Evolutionary conservation across 2,797 vertebrate species (phyloP), one percentile per base, ranked within the genome.

Genomic region (Schizothorax lantsangensis): DNA sequence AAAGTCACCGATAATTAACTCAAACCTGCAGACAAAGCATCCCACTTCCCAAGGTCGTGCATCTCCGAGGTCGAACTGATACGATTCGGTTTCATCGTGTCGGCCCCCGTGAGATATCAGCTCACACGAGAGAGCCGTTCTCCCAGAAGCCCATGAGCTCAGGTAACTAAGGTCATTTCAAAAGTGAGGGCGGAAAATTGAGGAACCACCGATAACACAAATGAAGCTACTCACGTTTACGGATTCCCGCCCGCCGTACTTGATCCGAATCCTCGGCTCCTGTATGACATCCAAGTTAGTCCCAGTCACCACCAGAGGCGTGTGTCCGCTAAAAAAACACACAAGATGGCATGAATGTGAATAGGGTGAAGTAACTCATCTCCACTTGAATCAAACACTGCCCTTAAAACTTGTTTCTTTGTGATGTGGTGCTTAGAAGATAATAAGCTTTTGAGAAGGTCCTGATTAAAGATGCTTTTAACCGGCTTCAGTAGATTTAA

Each of bases 251-350:
- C 97, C 97, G 0, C 96, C 97, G 83, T 98, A 96, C 92, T 98
- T 98, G 92, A 99, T 96, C 1, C 98, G 95, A 90, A 99, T 96
- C 92, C 97, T 94, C 0, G 98, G 98, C 92, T 99, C 98, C 91
- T 99, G 98, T 88, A 99, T 96, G 92, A 98, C 96, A n/a, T 99
- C 98, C 94, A 99, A 95, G 87, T 99, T 99, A 93, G 97, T 98
- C 89, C 98, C 98, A 0, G 95, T 97, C 94, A 99, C 89, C 17
- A 96, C 97, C 93, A 99, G 93, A 9, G 98, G 97, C 0, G 98
- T 99, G 95, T 99, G 96, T 2, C 98, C 98, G 0, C 98, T 99
- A 92, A 43, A 57, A 77, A 89, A 72, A 33, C 77, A 81, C 59
- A 87, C 79, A 83, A 45, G 15, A 17, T 14, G 38, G 30, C 4